A percentile compares a stretch with the other conserved stretches of the same genome.
phyloP scores from a whole-genome alignment of 2,113 vertebrate genomes.

The Chelonoidis abingdonii region DNA sequence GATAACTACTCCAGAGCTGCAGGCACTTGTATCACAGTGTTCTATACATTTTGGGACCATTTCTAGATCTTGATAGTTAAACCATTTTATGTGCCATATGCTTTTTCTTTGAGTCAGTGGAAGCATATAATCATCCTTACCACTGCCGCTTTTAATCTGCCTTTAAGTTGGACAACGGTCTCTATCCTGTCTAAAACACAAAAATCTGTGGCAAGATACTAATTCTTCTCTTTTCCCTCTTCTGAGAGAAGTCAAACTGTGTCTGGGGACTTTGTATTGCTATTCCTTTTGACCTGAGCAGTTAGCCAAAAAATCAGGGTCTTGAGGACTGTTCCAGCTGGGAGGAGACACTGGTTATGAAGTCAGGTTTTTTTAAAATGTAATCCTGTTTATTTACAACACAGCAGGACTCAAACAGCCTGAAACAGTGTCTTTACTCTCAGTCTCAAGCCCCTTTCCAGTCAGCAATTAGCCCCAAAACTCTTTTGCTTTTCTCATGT shows the following conservation, averaged over 20 bases:
- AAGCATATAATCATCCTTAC: background rate
- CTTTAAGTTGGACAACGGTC: constrained; percentile 1
- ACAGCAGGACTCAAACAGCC: background rate
- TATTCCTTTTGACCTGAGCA: background rate
- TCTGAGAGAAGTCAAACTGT: background rate
- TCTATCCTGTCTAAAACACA: background rate
- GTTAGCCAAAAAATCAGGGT: no score
- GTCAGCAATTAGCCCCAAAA: constrained; percentile 6
- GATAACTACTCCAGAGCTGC: background rate
- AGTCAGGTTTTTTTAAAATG: background rate
- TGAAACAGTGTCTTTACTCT: background rate
- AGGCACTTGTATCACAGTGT: constrained; percentile 16
- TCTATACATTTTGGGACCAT: background rate
- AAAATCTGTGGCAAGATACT: background rate
- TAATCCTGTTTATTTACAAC: background rate
- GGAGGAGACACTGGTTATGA: background rate
- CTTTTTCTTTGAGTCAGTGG: background rate
- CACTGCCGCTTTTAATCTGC: background rate
- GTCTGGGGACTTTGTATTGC: background rate
- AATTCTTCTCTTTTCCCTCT: background rate
- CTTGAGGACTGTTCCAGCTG: background rate
- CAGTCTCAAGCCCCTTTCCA: background rate
- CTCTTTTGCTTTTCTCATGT: background rate
- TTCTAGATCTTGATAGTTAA: constrained; percentile 14
- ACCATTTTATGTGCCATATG: background rate